These are phyloP conservation scores for Ariopsis seemanni DNA, from an alignment of 2,113 vertebrate species.

Conservation along the genomic window DNA sequence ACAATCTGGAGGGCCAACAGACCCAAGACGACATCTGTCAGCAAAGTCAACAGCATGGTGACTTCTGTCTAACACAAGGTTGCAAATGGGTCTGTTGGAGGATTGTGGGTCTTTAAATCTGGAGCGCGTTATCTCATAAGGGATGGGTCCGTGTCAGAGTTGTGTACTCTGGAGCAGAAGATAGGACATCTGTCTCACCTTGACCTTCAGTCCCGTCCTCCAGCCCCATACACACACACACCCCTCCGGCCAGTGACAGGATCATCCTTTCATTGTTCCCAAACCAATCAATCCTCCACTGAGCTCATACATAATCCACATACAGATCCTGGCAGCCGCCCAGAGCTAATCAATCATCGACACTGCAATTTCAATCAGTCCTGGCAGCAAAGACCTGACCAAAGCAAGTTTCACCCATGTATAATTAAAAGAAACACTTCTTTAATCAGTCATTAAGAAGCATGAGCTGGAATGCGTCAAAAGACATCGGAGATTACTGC, in stretches of 20 bases:
- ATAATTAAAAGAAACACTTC: constrained; percentile 58
- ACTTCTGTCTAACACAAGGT: background rate
- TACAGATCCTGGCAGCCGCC: background rate
- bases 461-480: constrained; percentile 57
- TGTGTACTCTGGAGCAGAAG: constrained; percentile 14
- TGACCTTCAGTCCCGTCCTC: constrained; percentile 58
- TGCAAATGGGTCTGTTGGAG: background rate
- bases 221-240: constrained; percentile 24
- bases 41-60: background rate
- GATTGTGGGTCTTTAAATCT: constrained; percentile 23
- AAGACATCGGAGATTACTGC: constrained; percentile 48
- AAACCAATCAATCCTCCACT: background rate
- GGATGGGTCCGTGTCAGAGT: constrained; percentile 5
- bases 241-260: constrained; percentile 51
- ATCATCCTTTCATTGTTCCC: constrained; percentile 73
- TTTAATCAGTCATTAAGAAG: constrained; percentile 58
- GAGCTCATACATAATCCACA: constrained; percentile 4
- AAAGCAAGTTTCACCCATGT: constrained; percentile 37
- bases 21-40: constrained; percentile 52
- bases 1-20: constrained; percentile 51
- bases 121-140: constrained; percentile 18
- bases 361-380: background rate
- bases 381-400: constrained; percentile 15
- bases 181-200: constrained; percentile 61
- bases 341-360: constrained; percentile 7